Conservation (phyloP, 2,113 vertebrate species). For the Eulacestoma nigropectus region DNA sequence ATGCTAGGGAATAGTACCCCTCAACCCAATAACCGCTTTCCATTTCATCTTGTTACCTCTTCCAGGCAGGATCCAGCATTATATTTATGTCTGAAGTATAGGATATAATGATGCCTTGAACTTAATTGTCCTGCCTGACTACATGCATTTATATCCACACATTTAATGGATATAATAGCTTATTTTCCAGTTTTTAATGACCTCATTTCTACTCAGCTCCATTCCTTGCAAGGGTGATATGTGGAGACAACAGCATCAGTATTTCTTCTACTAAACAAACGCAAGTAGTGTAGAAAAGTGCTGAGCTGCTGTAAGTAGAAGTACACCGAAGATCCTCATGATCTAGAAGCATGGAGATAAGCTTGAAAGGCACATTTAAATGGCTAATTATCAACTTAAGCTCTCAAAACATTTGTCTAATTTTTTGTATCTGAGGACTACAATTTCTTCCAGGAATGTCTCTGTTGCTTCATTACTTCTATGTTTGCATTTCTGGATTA, state of each 20-base stretch:
- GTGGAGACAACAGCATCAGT: not conserved
- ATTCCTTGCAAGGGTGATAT: not conserved
- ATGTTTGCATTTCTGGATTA: not conserved
- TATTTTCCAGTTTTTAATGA: constrained; percentile 1
- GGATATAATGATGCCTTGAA: not conserved
- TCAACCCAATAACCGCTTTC: not conserved
- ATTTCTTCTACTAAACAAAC: not conserved
- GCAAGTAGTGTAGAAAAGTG: not conserved
- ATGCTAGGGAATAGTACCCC: not conserved
- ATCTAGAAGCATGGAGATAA: not conserved
- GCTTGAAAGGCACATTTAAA: not conserved
- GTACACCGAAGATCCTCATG: not conserved
- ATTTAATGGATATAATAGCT: not conserved
- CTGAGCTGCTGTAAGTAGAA: not conserved
- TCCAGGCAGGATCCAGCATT: not conserved
- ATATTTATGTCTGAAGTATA: not conserved
- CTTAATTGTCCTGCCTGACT: not conserved
- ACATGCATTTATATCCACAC: not conserved
- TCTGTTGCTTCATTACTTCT: not conserved
- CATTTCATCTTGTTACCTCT: not conserved
- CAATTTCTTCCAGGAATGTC: not conserved
- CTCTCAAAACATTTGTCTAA: not conserved
- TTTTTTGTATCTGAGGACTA: not conserved
- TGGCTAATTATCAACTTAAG: not conserved
- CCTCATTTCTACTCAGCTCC: not conserved